Percentiles rank a stretch among this genome's conserved stretches.
phyloP scores from a whole-genome alignment of 2,797 vertebrate species.

The Echeneis naucrates region DNA sequence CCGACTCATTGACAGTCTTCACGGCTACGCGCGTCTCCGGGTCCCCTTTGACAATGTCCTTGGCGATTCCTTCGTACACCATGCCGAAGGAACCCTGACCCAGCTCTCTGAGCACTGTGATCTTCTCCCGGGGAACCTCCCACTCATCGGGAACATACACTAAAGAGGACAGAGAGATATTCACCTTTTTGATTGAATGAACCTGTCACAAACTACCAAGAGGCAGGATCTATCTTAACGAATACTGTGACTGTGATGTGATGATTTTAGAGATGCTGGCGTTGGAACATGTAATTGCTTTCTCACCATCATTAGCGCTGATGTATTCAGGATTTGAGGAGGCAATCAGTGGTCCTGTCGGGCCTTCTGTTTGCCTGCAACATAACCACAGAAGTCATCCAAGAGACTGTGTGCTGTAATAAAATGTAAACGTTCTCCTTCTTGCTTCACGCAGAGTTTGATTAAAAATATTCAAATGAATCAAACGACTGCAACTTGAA shows the following conservation, averaged over 20 bases:
- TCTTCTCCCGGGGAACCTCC: slow-evolving; percentile 96
- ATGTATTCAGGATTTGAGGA: slow-evolving; percentile 98
- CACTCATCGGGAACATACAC: slow-evolving; percentile 98
- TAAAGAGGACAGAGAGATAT: slow-evolving; percentile 41
- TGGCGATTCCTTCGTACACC: slow-evolving; percentile 96
- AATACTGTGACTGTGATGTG: background rate
- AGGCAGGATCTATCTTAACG: background rate
- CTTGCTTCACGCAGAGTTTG: background rate
- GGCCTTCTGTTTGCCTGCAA: slow-evolving; percentile 92
- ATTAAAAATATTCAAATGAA: no score
- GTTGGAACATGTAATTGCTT: no score
- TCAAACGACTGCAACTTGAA: background rate
- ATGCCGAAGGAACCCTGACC: slow-evolving; percentile 98
- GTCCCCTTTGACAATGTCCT: slow-evolving; percentile 95
- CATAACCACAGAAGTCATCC: slow-evolving; percentile 27
- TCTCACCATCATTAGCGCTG: slow-evolving; percentile 95
- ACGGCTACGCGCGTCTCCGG: slow-evolving; percentile 91
- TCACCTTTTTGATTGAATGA: no score
- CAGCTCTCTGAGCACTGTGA: slow-evolving; percentile 90
- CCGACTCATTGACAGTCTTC: slow-evolving; percentile 96
- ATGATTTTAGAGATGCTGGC: background rate
- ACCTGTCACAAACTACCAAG: background rate
- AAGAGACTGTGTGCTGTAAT: slow-evolving; percentile 5
- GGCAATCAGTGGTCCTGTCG: slow-evolving; percentile 93
- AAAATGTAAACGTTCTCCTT: background rate